Evolutionary conservation across 2,797 vertebrate genomes (phyloP).

Genomic region (Coregonus suidteri): DNA sequence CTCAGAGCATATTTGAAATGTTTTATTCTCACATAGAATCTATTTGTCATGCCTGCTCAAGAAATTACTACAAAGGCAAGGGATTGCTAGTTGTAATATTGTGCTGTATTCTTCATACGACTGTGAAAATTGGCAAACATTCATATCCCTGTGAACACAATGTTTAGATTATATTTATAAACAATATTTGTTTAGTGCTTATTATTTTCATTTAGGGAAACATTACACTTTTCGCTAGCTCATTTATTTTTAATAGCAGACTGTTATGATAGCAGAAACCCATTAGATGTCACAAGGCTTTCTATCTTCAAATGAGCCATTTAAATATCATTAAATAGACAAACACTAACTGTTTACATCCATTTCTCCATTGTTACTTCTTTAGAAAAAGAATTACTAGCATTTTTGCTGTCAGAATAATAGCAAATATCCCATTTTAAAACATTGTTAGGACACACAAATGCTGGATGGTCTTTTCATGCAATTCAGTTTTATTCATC

Average conservation of each 20-base stretch:
- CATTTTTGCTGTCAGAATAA: slow-evolving; percentile 41
- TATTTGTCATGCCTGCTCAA: slow-evolving; percentile 58
- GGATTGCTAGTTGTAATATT: slow-evolving; percentile 39
- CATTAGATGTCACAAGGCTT: slow-evolving; percentile 69
- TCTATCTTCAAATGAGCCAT: slow-evolving; percentile 74
- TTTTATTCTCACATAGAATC: slow-evolving; percentile 30
- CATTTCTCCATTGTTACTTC: slow-evolving; percentile 61
- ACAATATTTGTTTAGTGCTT: slow-evolving; percentile 62
- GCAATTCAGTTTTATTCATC: slow-evolving; percentile 47
- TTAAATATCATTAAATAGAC: slow-evolving; percentile 72
- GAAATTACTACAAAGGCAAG: slow-evolving; percentile 62
- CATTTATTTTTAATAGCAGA: slow-evolving; percentile 67
- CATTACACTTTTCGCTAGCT: slow-evolving; percentile 57
- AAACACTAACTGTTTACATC: slow-evolving; percentile 53
- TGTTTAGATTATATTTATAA: slow-evolving; percentile 65
- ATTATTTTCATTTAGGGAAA: slow-evolving; percentile 60
- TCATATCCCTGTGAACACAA: slow-evolving; percentile 53
- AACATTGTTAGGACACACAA: slow-evolving; percentile 45
- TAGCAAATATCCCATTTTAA: slow-evolving; percentile 49
- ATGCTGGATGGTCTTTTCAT: slow-evolving; percentile 37
- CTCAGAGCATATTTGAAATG: not conserved
- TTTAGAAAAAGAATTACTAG: slow-evolving; percentile 57
- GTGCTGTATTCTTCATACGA: slow-evolving; percentile 34
- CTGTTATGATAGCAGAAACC: slow-evolving; percentile 69
- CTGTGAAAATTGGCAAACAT: slow-evolving; percentile 60